These are phyloP conservation scores for Pimpla rufipes DNA, from an alignment of 2,888 invertebrate genomes.

Conservation along the genomic window DNA sequence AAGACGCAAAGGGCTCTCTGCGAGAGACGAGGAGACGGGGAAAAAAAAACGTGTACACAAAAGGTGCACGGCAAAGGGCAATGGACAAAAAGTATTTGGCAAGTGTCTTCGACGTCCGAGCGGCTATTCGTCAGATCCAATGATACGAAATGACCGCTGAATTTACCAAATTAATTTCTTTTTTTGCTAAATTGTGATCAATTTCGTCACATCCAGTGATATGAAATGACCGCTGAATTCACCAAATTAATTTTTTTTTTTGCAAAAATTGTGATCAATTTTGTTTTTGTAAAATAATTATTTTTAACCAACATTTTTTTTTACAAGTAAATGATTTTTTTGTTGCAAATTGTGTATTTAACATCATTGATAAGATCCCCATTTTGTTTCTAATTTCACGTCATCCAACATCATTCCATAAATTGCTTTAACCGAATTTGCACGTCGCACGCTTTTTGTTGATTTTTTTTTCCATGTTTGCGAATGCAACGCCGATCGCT, in stretches of 20 bases:
- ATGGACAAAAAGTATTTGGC: constrained; percentile 41
- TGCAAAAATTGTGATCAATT: no score
- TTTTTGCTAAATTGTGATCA: no score
- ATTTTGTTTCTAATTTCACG: constrained; percentile 9
- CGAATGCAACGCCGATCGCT: constrained; percentile 40
- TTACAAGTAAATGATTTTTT: no score
- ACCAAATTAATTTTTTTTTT: no score
- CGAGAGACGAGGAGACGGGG: constrained; percentile 27
- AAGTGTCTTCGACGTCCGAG: constrained; percentile 44
- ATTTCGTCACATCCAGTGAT: no score
- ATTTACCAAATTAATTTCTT: no score
- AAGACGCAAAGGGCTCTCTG: constrained; percentile 42
- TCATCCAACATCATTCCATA: not conserved
- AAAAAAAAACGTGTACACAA: constrained; percentile 20
- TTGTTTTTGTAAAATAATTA: no score
- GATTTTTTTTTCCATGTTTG: constrained; percentile 53
- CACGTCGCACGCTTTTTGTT: constrained; percentile 48
- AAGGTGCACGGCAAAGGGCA: not conserved
- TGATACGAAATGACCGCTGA: no score
- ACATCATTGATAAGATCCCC: no score
- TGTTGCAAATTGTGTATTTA: no score
- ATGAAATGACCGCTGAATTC: no score
- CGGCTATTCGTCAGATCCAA: constrained; percentile 50
- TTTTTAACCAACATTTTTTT: no score
- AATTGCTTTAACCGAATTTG: constrained; percentile 13